Evolutionary conservation across 2,888 invertebrate genomes (phyloP).

Genomic region (Drosophila pseudotakahashii): DNA sequence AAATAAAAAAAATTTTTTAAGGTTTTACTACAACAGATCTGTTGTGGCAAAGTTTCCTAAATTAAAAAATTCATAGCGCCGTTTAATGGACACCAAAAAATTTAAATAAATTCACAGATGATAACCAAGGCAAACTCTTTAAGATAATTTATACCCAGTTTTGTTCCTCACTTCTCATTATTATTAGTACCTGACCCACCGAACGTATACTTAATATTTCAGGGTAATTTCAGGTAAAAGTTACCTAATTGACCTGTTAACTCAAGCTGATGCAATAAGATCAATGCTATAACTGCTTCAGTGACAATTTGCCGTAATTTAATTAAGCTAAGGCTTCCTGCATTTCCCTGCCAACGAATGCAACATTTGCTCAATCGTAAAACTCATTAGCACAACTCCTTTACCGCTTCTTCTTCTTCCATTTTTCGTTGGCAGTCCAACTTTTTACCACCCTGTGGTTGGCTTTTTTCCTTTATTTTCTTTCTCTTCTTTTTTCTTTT

Average conservation of each 20-base stretch:
- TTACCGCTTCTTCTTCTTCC: background rate
- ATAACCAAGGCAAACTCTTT: too few species aligned
- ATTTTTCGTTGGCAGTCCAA: slow-evolving; percentile 17
- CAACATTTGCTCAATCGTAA: slow-evolving; percentile 32
- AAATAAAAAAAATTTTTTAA: too few species aligned
- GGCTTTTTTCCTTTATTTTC: slow-evolving; percentile 6
- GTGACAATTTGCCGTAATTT: slow-evolving; percentile 11
- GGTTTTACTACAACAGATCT: too few species aligned
- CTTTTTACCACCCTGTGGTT: slow-evolving; percentile 34
- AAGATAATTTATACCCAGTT: too few species aligned
- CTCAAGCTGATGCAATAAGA: background rate
- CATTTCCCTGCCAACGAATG: slow-evolving; percentile 22
- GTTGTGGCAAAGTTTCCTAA: too few species aligned
- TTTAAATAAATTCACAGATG: too few species aligned
- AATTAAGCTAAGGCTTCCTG: slow-evolving; percentile 29
- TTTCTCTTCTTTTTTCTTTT: slow-evolving; percentile 5
- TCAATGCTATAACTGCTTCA: slow-evolving; percentile 2
- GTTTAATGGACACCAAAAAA: too few species aligned
- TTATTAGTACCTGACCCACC: too few species aligned
- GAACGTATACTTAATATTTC: background rate
- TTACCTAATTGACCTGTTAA: slow-evolving; percentile 1
- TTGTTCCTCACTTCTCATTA: too few species aligned
- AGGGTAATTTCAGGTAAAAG: background rate
- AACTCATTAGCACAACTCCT: slow-evolving; percentile 34
- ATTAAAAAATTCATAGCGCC: too few species aligned